Evolutionary conservation across 37 sponge, comb jelly and placozoan species (phyloP).

Genomic region (Ianthella basta): DNA sequence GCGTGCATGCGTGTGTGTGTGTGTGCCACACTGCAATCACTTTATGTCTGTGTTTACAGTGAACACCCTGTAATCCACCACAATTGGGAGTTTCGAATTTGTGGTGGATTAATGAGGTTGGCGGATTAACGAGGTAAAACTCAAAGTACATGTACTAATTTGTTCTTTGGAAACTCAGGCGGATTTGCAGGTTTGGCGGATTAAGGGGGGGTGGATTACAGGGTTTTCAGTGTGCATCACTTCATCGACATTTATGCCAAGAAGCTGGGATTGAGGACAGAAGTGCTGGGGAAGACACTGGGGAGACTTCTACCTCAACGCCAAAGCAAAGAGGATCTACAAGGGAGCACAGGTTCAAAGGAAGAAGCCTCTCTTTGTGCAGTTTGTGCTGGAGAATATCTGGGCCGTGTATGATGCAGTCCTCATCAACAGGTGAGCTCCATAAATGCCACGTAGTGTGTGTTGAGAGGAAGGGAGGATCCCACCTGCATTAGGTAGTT

Average conservation of each 20-base stretch:
- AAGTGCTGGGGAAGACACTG: conserved; percentile 85
- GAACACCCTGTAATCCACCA: not conserved
- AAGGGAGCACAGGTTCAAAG: conserved; percentile 94
- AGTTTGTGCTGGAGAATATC: conserved; percentile 92
- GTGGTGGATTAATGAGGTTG: too few species aligned
- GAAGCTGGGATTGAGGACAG: conserved; percentile 83
- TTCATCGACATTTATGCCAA: conserved; percentile 85
- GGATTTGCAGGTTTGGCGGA: too few species aligned
- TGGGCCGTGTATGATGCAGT: conserved; percentile 96
- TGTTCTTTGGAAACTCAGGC: too few species aligned
- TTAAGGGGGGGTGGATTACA: not conserved
- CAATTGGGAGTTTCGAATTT: too few species aligned
- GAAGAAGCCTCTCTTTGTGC: conserved; percentile 98
- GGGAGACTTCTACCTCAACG: conserved; percentile 94
- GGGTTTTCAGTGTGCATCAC: conserved; percentile 61
- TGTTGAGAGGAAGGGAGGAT: too few species aligned
- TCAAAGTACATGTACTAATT: too few species aligned
- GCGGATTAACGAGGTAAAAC: too few species aligned
- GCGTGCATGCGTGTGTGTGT: conserved; percentile 19
- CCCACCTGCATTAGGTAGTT: too few species aligned
- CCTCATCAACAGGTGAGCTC: conserved; percentile 38
- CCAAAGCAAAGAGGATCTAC: conserved; percentile 82
- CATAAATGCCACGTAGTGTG: too few species aligned
- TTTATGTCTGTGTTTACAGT: not conserved
- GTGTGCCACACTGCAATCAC: not conserved